These are phyloP conservation scores for Yasuhikotakia modesta DNA, from an alignment of 2,797 vertebrate genomes.

Conservation along the genomic window DNA sequence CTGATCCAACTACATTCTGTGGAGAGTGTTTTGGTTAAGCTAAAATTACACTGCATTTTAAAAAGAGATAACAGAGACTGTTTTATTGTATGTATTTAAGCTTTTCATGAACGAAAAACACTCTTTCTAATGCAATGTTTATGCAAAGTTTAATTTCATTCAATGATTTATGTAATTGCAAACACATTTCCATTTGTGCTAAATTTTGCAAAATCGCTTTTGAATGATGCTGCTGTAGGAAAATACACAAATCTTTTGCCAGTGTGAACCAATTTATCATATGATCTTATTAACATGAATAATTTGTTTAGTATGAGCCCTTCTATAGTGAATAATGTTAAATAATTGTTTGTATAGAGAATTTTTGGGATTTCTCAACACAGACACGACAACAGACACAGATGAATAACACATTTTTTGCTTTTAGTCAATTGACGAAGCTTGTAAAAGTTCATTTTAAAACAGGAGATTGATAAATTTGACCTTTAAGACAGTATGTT, in stretches of 20 bases:
- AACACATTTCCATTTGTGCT: neutral
- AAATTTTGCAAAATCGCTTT: slow-evolving; percentile 1
- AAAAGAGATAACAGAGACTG: neutral
- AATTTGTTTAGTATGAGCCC: neutral
- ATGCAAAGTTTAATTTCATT: slow-evolving; percentile 19
- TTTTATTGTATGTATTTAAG: slow-evolving; percentile 2
- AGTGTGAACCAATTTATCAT: neutral
- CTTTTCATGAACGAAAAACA: neutral
- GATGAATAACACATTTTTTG: slow-evolving; percentile 13
- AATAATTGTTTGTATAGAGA: neutral
- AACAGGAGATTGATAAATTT: slow-evolving; percentile 27
- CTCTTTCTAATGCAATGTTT: neutral
- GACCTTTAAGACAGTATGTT: slow-evolving; percentile 15
- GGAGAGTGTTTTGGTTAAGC: neutral
- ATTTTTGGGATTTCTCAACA: slow-evolving; percentile 2
- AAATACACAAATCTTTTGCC: slow-evolving; percentile 24
- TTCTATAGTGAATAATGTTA: slow-evolving; percentile 26
- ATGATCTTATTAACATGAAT: slow-evolving; percentile 30
- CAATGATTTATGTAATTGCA: slow-evolving; percentile 17
- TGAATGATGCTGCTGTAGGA: slow-evolving; percentile 6
- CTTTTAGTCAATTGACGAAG: slow-evolving; percentile 43
- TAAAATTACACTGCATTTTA: neutral
- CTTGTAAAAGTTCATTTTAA: slow-evolving; percentile 26
- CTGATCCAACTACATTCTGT: neutral
- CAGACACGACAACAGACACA: neutral